Evolutionary conservation across 2,888 invertebrate genomes (phyloP).

Genomic region (Trissonchulus latispiculum): DNA sequence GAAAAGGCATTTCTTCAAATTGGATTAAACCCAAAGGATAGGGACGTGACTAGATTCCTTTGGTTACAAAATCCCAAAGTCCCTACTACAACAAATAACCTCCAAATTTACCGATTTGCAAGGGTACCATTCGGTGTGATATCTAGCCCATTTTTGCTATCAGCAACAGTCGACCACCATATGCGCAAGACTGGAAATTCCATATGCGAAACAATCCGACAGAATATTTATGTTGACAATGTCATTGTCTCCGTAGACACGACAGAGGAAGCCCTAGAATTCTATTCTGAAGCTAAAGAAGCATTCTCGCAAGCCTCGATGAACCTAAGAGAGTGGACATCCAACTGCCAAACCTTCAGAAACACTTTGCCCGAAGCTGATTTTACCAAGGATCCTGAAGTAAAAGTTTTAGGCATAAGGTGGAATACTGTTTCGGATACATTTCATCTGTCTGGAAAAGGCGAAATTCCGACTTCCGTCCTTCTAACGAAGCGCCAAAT

Average conservation of each 20-base stretch:
- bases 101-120: slow-evolving; percentile 21
- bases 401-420: slow-evolving; percentile 15
- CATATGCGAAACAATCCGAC: slow-evolving; percentile 4
- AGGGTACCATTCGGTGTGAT: slow-evolving; percentile 27
- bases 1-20: slow-evolving; percentile 22
- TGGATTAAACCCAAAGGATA: slow-evolving; percentile 14
- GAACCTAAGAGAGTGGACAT: slow-evolving; percentile 21
- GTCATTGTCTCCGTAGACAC: neutral
- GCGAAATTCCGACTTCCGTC: neutral
- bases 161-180: neutral
- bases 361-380: too few species aligned
- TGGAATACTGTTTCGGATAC: slow-evolving; percentile 18
- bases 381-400: too few species aligned
- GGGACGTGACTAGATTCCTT: slow-evolving; percentile 26
- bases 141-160: slow-evolving; percentile 22
- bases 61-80: slow-evolving; percentile 23
- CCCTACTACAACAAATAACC: slow-evolving; percentile 16
- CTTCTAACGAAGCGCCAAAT: slow-evolving; percentile 25
- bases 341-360: neutral
- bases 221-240: slow-evolving; percentile 28
- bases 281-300: slow-evolving; percentile 20
- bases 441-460: too few species aligned
- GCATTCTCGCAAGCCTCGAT: slow-evolving; percentile 22
- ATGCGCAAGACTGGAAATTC: neutral
- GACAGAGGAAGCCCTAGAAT: slow-evolving; percentile 16